Conservation (phyloP, 2,888 invertebrate genomes). For the Cylindroiulus punctatus region DNA sequence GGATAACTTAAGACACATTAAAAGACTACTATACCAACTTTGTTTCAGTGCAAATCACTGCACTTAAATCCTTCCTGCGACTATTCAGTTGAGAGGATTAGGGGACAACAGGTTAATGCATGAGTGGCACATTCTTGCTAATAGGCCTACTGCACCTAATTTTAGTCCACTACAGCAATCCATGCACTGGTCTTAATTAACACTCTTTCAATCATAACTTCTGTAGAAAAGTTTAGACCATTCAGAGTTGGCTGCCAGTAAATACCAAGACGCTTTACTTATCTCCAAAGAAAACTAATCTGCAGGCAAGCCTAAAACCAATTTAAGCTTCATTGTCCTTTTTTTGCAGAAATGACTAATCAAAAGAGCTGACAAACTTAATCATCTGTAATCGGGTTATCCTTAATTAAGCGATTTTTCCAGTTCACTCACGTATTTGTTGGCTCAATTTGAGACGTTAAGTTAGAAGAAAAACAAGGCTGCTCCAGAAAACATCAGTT, state of each 20-base stretch:
- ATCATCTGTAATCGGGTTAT: slow-evolving; percentile 45
- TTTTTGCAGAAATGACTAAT: slow-evolving; percentile 21
- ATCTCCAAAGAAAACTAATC: background rate
- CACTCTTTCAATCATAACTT: background rate
- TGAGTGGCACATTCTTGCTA: background rate
- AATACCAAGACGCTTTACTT: background rate
- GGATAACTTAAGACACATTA: background rate
- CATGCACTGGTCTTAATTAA: background rate
- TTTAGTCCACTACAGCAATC: background rate
- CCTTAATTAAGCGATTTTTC: slow-evolving; percentile 15
- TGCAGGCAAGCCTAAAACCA: background rate
- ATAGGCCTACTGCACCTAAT: too few relatives aligned
- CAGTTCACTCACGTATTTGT: background rate
- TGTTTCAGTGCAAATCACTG: background rate
- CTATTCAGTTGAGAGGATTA: background rate
- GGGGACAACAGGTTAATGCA: background rate
- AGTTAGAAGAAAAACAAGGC: background rate
- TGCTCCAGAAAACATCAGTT: background rate
- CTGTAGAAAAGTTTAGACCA: background rate
- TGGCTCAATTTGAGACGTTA: background rate
- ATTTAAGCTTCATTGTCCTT: background rate
- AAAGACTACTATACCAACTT: background rate
- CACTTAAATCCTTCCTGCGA: background rate
- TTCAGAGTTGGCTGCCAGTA: background rate
- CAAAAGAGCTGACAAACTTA: slow-evolving; percentile 25